phyloP scores from a whole-genome alignment of 2,113 vertebrate genomes.

The Embiotoca jacksoni region DNA sequence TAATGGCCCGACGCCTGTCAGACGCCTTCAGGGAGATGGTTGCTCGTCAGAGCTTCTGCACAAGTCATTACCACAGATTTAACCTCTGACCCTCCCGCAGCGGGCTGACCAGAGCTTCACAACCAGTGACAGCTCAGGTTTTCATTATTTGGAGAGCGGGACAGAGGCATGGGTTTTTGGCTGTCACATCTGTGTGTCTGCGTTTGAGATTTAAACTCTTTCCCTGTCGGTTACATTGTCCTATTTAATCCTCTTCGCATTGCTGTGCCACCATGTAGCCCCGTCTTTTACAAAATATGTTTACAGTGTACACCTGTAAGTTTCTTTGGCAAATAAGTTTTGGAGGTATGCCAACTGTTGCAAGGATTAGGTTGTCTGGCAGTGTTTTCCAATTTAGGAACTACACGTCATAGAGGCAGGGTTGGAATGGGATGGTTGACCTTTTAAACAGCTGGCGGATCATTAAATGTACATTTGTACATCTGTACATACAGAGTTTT shows the following conservation, averaged over 20 bases:
- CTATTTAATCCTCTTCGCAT: background rate
- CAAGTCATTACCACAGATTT: conserved; percentile 75
- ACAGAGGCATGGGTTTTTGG: conserved; percentile 5
- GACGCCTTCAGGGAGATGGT: conserved; percentile 64
- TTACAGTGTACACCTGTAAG: background rate
- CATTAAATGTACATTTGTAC: no score
- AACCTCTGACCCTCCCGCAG: conserved; percentile 60
- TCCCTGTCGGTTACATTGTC: background rate
- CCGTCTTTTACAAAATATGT: no score
- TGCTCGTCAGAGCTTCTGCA: conserved; percentile 72
- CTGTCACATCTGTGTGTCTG: conserved; percentile 1
- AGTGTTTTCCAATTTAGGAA: background rate
- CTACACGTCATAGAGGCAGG: no score
- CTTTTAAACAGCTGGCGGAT: no score
- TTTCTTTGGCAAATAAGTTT: background rate
- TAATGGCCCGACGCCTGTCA: conserved; percentile 49
- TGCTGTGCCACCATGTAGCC: background rate
- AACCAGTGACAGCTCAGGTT: conserved; percentile 35
- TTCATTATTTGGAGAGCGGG: conserved; percentile 28
- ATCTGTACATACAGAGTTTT: no score
- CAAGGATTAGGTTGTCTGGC: background rate
- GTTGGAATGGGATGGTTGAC: no score
- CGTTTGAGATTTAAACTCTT: conserved; percentile 10
- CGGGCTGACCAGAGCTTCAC: conserved; percentile 3
- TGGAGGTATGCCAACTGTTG: background rate